Conservation (phyloP, 1,140 invertebrate genomes). For the Drosophila hydei region DNA sequence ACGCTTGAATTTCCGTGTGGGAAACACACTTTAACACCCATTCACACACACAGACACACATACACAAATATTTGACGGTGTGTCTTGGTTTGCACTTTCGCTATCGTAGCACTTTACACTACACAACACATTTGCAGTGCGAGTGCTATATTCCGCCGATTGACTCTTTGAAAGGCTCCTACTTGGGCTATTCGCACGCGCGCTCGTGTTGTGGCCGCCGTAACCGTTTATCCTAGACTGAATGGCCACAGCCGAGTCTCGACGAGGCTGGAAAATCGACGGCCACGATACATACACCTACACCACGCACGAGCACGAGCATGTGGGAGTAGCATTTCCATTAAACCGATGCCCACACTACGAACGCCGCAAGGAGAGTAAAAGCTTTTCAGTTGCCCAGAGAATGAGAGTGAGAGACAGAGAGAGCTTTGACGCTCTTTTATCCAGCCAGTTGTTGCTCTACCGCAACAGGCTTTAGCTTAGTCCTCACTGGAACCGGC, state of each 20-base stretch:
- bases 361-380: conserved; percentile 21
- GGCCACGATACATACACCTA: conserved; percentile 51
- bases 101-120: conserved; percentile 56
- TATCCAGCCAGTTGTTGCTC: conserved; percentile 76
- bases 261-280: conserved; percentile 62
- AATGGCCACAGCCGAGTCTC: conserved; percentile 55
- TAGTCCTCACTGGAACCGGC: conserved; percentile 43
- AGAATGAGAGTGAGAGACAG: background rate
- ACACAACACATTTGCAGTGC: conserved; percentile 29
- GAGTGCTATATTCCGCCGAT: conserved; percentile 14
- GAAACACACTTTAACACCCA: conserved; percentile 14
- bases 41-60: conserved; percentile 1
- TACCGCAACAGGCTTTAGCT: conserved; percentile 68
- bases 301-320: conserved; percentile 38
- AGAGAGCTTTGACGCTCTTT: conserved; percentile 61
- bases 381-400: conserved; percentile 49
- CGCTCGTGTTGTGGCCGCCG: conserved; percentile 83
- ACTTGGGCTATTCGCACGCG: conserved; percentile 64
- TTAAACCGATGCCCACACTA: conserved; percentile 12
- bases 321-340: conserved; percentile 63
- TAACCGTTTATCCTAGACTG: conserved; percentile 84
- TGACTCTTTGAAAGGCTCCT: conserved; percentile 36
- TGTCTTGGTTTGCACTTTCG: conserved; percentile 33
- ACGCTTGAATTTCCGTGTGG: conserved; percentile 5
- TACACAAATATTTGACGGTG: conserved; percentile 15